These are phyloP conservation scores for Torymus aiolomorphi DNA, from an alignment of 2,888 invertebrate genomes.

Conservation along the genomic window DNA sequence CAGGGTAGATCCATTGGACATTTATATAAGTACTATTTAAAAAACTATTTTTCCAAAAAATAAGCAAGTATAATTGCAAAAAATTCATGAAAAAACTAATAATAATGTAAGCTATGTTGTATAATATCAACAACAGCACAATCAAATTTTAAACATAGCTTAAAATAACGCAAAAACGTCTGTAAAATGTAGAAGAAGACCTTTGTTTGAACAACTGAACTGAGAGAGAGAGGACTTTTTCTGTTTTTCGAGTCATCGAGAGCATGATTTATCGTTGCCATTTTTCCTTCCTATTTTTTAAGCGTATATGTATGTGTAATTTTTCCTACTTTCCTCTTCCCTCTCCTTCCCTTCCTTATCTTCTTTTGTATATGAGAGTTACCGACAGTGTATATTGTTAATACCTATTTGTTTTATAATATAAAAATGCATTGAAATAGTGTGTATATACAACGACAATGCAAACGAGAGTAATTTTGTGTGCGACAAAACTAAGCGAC, in stretches of 20 bases:
- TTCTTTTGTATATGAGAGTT: constrained; percentile 72
- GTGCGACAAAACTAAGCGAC: constrained; percentile 34
- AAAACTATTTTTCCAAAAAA: constrained; percentile 27
- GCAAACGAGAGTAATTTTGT: constrained; percentile 49
- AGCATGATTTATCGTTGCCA: constrained; percentile 70
- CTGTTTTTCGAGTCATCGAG: constrained; percentile 59
- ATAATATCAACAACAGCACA: constrained; percentile 54
- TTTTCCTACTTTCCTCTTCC: constrained; percentile 38
- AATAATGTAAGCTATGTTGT: constrained; percentile 37
- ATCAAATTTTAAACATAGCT: constrained; percentile 48
- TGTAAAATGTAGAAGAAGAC: constrained; percentile 34
- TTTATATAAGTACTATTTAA: constrained; percentile 26
- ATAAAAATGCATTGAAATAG: constrained; percentile 46
- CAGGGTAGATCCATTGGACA: constrained; percentile 41
- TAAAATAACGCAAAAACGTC: constrained; percentile 17
- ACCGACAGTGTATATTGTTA: constrained; percentile 74
- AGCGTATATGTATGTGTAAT: constrained; percentile 71
- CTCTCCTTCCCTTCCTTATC: constrained; percentile 1
- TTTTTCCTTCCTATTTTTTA: constrained; percentile 56
- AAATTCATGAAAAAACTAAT: constrained; percentile 21
- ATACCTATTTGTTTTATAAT: constrained; percentile 70
- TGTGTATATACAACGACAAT: constrained; percentile 42
- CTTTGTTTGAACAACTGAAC: constrained; percentile 20
- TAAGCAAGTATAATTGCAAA: constrained; percentile 23
- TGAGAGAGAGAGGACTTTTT: constrained; percentile 56